Percentiles rank a stretch among this genome's conserved stretches.
These are phyloP conservation scores for Gobio occitaniae DNA, from an alignment of 2,797 vertebrate genomes.

Conservation along the genomic window DNA sequence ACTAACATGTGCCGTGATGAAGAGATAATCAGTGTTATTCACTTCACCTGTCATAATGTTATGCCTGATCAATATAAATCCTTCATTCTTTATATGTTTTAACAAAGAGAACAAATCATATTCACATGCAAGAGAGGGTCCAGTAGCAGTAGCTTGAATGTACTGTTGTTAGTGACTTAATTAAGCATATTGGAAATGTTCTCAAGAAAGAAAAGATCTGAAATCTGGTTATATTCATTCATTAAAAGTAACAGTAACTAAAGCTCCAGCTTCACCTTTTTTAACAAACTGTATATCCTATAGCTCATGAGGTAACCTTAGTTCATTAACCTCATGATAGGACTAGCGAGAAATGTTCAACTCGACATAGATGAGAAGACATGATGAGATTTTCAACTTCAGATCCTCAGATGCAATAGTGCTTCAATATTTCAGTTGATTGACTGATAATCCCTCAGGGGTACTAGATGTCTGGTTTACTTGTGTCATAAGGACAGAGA, in stretches of 20 bases:
- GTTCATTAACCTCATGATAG: neutral
- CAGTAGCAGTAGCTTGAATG: neutral
- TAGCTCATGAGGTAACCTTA: neutral
- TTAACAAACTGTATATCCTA: neutral
- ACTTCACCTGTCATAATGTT: too few relatives aligned
- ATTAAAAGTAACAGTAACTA: neutral
- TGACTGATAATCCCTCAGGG: conserved; percentile 65
- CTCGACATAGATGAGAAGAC: neutral
- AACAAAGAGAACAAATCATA: too few relatives aligned
- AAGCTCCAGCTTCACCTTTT: neutral
- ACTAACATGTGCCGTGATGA: too few relatives aligned
- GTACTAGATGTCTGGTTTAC: neutral
- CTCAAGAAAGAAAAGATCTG: neutral
- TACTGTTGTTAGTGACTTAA: neutral
- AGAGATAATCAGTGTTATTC: too few relatives aligned
- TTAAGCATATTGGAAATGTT: neutral
- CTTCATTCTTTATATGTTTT: too few relatives aligned
- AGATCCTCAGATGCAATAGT: neutral
- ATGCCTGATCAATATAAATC: too few relatives aligned
- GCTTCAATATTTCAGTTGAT: conserved; percentile 48
- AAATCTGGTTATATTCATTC: neutral
- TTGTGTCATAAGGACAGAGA: neutral
- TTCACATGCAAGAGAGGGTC: too few relatives aligned
- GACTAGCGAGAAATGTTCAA: neutral
- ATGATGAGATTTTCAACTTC: conserved; percentile 11